Evolutionary conservation across 2,113 vertebrate genomes (phyloP).

Genomic region (Gymnocephalus cernua): DNA sequence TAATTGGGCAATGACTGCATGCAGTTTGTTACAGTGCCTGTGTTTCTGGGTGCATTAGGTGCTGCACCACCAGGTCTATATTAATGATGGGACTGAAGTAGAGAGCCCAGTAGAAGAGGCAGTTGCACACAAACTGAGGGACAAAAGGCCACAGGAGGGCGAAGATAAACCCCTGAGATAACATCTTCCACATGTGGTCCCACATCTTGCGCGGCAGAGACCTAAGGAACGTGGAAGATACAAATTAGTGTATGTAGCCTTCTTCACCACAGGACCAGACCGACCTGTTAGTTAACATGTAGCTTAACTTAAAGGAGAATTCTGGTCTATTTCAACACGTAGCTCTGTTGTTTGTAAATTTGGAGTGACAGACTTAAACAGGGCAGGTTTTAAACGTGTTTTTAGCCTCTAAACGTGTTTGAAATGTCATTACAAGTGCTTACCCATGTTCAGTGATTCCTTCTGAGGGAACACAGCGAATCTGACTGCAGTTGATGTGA

Average conservation of each 20-base stretch:
- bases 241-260: background rate
- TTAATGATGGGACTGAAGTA: conserved; percentile 96
- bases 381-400: too few relatives aligned
- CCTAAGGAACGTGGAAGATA: conserved; percentile 75
- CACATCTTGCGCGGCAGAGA: conserved; percentile 89
- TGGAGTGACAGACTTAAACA: too few relatives aligned
- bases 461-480: too few relatives aligned
- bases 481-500: too few relatives aligned
- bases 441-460: too few relatives aligned
- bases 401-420: too few relatives aligned
- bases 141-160: conserved; percentile 93
- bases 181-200: conserved; percentile 93
- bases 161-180: conserved; percentile 89
- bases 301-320: background rate
- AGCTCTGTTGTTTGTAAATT: too few relatives aligned
- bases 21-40: conserved; percentile 72
- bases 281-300: background rate
- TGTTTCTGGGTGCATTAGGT: conserved; percentile 89
- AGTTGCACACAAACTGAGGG: conserved; percentile 95
- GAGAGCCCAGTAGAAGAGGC: conserved; percentile 95
- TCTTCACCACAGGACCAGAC: background rate
- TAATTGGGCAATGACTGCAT: conserved; percentile 1
- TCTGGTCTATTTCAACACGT: too few relatives aligned
- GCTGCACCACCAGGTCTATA: conserved; percentile 92
- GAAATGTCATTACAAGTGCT: too few relatives aligned